phyloP scores from a whole-genome alignment of 2,888 invertebrate genomes.

The Nomada ruficornis region DNA sequence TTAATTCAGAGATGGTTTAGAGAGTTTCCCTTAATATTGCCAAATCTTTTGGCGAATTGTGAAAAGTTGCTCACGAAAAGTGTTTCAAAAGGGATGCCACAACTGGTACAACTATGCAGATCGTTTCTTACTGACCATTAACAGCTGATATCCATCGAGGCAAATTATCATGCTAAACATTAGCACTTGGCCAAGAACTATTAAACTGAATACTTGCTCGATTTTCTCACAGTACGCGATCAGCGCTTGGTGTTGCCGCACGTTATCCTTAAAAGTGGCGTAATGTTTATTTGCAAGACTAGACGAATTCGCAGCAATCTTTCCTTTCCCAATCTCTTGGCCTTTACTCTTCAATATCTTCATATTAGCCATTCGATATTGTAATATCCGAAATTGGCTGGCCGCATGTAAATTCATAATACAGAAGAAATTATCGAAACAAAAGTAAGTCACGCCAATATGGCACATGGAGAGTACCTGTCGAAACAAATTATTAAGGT shows the following conservation, averaged over 20 bases:
- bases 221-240: constrained; percentile 57
- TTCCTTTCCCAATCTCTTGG: too few relatives aligned
- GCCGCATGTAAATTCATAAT: constrained; percentile 63
- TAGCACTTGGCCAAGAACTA: constrained; percentile 61
- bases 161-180: constrained; percentile 45
- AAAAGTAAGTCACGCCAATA: constrained; percentile 62
- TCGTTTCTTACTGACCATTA: constrained; percentile 52
- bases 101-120: too few relatives aligned
- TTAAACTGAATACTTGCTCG: constrained; percentile 57
- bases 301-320: not conserved
- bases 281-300: not conserved
- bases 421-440: constrained; percentile 69
- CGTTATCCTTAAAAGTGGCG: constrained; percentile 35
- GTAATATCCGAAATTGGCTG: constrained; percentile 72
- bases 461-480: constrained; percentile 58
- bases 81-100: too few relatives aligned
- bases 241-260: constrained; percentile 62
- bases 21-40: too few relatives aligned
- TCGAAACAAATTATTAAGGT: not conserved
- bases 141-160: constrained; percentile 51
- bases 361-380: constrained; percentile 50
- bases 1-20: too few relatives aligned
- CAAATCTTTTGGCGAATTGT: too few relatives aligned
- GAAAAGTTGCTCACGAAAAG: too few relatives aligned
- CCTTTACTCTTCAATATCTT: too few relatives aligned